Conservation (phyloP, 1,140 invertebrate genomes). For the Sinonovacula constricta region DNA sequence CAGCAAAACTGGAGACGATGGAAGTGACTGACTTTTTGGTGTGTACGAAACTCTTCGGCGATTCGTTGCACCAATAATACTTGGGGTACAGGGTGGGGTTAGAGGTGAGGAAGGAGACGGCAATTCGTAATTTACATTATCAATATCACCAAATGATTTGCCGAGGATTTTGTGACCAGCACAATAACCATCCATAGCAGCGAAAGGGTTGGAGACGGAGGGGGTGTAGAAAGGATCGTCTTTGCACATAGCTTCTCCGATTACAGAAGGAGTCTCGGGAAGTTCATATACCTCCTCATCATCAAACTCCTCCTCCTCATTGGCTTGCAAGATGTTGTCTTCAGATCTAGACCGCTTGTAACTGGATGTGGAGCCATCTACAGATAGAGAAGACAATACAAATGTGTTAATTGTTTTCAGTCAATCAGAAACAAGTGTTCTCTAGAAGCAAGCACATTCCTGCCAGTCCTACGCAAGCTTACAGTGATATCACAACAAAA, state of each 20-base stretch:
- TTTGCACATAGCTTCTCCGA: conserved; percentile 76
- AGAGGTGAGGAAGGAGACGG: conserved; percentile 64
- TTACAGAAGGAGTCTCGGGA: conserved; percentile 65
- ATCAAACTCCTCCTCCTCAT: conserved; percentile 54
- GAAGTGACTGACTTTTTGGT: conserved; percentile 69
- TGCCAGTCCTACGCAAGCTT: too few relatives aligned
- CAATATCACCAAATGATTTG: conserved; percentile 56
- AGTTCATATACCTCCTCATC: conserved; percentile 47
- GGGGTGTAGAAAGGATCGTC: conserved; percentile 76
- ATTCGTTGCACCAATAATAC: conserved; percentile 50
- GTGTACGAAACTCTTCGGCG: conserved; percentile 17
- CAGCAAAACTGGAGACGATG: conserved; percentile 71
- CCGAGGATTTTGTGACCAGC: conserved; percentile 72
- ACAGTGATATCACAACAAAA: too few relatives aligned
- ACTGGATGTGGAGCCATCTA: conserved; percentile 28
- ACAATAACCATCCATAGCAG: conserved; percentile 63
- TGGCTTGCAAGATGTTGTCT: conserved; percentile 71
- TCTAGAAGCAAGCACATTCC: too few relatives aligned
- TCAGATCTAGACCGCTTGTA: conserved; percentile 73
- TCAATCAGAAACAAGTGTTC: conserved; percentile 3
- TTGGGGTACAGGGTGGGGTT: conserved; percentile 69
- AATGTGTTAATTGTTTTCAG: background rate
- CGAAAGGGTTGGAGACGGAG: conserved; percentile 73
- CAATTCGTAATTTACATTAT: conserved; percentile 60
- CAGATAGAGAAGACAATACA: too few relatives aligned